phyloP scores from a whole-genome alignment of 2,113 vertebrate species.

The Tyto alba region DNA sequence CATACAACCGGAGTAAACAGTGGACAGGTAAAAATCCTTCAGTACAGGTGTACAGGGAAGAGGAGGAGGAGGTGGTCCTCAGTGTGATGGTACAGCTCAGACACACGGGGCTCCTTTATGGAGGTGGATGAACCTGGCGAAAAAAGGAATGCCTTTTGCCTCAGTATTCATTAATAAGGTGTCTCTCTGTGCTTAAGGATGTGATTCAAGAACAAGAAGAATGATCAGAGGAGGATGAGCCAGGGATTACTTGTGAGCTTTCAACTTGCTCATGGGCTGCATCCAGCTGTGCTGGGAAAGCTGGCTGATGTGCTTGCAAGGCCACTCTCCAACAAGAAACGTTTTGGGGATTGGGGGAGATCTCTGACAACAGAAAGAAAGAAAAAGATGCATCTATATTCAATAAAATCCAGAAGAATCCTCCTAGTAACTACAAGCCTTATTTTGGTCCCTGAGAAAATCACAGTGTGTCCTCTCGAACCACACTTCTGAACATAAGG shows the following conservation, averaged over 20 bases:
- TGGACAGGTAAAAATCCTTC: background rate
- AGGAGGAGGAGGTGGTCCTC: background rate
- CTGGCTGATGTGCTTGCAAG: background rate
- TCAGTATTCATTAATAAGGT: background rate
- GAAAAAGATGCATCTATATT: background rate
- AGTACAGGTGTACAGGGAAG: background rate
- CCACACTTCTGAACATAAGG: background rate
- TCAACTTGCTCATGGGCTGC: background rate
- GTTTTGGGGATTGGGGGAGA: fast-evolving
- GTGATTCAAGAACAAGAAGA: background rate
- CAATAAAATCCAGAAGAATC: background rate
- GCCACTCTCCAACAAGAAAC: background rate
- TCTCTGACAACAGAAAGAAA: background rate
- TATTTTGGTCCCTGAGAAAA: background rate
- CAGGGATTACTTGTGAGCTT: background rate
- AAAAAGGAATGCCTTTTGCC: background rate
- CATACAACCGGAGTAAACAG: background rate
- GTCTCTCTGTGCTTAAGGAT: background rate
- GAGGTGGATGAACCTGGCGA: background rate
- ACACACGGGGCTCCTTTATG: fast-evolving
- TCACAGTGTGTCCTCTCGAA: background rate
- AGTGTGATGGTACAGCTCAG: background rate
- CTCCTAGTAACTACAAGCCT: background rate
- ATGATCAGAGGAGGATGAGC: background rate
- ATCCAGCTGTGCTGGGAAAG: background rate